Evolutionary conservation across 2,888 invertebrate species (phyloP), one percentile per base, ranked within the genome.

Genomic region (Vesta saturnalis): DNA sequence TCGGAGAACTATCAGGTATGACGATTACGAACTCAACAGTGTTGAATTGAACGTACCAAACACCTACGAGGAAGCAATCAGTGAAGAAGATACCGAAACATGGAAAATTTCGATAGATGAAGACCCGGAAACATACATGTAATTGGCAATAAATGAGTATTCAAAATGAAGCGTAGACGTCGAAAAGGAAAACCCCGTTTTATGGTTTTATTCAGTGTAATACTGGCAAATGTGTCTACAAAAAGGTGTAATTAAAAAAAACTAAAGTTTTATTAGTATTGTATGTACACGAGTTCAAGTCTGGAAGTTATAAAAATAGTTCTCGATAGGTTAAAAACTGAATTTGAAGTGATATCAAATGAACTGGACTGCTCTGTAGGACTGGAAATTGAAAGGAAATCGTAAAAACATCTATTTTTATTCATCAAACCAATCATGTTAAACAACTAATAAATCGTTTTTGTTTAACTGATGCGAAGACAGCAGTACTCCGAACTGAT

Each of bases 21-120:
- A 52, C 19, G 52, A 59, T 47, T 22, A 68, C 52, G 64, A 73
- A 49, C 56, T 56, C 14, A 72, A 73, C 54, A 18, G 69, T 43
- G 67, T 54, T 30, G 72, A 72, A 61, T 30, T 43, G 2, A 56
- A 49, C 10, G 60, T 69, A 12, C 52, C 60, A 16, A 16, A 30
- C 10, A 71, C 69, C 6, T 75, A 60, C 54, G 18, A 69, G 21
- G 73, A 75, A 56, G 75, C 75, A 1, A 59, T 75, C 18, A 12
- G 21, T 0, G 39, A 67, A 16, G 16, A 61, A 8, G 65, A 74
- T 55, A 35, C 64, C 19, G 19, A 54, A 54, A 47, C 64, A 3
- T 75, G 75, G 72, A 43, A 59, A 23, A 14, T 60, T 30, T 69
- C 72, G 1, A 67, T 73, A n/a, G 3, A 70, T 65, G 67, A 73